Evolutionary conservation across 2,797 vertebrate species (phyloP).

Genomic region (Graptemys geographica): DNA sequence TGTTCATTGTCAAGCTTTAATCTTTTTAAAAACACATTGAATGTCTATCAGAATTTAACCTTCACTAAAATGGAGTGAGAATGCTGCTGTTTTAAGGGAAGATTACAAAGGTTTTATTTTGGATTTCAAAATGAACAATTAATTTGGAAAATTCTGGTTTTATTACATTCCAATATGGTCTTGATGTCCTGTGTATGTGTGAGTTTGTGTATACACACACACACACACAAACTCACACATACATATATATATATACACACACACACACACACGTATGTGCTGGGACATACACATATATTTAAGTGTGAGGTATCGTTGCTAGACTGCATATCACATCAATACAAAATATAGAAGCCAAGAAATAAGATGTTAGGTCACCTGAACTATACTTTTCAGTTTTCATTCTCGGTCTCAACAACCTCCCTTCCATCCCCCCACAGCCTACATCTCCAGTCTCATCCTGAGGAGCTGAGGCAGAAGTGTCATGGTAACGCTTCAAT

Average conservation of each 20-base stretch:
- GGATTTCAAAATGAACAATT: constrained; percentile 47
- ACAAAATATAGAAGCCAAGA: not conserved
- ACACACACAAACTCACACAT: no score
- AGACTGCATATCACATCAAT: not conserved
- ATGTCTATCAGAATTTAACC: constrained; percentile 80
- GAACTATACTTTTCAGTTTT: not conserved
- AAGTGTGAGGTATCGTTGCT: not conserved
- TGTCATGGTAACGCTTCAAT: not conserved
- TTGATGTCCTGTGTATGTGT: not conserved
- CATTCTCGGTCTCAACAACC: fast-evolving
- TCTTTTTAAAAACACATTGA: constrained; percentile 83
- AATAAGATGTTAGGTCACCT: not conserved
- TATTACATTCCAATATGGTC: not conserved
- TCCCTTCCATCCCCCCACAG: not conserved
- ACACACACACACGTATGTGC: not conserved
- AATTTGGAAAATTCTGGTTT: not conserved
- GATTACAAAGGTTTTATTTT: constrained; percentile 55
- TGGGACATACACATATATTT: not conserved
- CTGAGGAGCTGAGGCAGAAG: not conserved
- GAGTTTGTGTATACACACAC: fast-evolving
- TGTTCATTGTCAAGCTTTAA: constrained; percentile 83
- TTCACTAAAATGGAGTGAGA: constrained; percentile 78
- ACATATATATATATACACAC: not conserved
- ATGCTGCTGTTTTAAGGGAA: constrained; percentile 76
- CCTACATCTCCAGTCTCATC: not conserved